Base-by-base conservation (phyloP, 2,888 invertebrate species). In the Synanthedon formicaeformis region DNA sequence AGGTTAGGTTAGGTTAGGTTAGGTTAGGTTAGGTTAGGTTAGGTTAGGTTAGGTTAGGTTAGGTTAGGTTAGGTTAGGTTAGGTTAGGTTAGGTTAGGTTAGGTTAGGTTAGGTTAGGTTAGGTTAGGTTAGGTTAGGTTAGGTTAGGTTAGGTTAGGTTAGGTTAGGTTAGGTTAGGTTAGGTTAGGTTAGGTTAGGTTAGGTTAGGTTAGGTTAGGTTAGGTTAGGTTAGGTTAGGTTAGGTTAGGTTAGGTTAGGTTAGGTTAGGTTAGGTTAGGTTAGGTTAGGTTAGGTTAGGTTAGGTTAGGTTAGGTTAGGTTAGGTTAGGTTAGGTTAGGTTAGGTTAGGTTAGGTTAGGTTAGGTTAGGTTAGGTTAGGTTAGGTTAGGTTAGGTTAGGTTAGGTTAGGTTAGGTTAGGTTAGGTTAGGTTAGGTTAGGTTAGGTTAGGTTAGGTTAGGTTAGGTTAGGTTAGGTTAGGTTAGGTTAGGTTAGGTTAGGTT, bases 91-190 rank as follows among this genome's bases (percentile, higher is more conserved):
- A 56, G 56, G 56, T 56, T 56, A 53, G 56, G 55, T 54, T 56
- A 56, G 56, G 56, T 56, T 56, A 56, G 56, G 56, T 56, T 56
- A 56, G 56, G 56, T 56, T 56, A 56, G 56, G 56, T 56, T 56
- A 56, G 55, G 56, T 56, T 56, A 56, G 56, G 56, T 56, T 56
- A 56, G 56, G 56, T 56, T 56, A 55, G 56, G 56, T 56, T 56
- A 56, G 40, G 56, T 56, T 56, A 56, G 56, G 54, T 54, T 56
- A 52, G 54, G 54, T 54, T 54, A 54, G 54, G 54, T 54, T 54
- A 52, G 51, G 54, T 52, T 54, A 52, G 54, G 54, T 54, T 52
- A 52, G 54, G 54, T 54, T 54, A 54, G 54, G 54, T 54, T 54
- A 52, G 52, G 54, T 52, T 54, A 52, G 54, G 54, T 54, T 52